Conservation (phyloP, 2,888 invertebrate species). For the Drosophila prolongata region DNA sequence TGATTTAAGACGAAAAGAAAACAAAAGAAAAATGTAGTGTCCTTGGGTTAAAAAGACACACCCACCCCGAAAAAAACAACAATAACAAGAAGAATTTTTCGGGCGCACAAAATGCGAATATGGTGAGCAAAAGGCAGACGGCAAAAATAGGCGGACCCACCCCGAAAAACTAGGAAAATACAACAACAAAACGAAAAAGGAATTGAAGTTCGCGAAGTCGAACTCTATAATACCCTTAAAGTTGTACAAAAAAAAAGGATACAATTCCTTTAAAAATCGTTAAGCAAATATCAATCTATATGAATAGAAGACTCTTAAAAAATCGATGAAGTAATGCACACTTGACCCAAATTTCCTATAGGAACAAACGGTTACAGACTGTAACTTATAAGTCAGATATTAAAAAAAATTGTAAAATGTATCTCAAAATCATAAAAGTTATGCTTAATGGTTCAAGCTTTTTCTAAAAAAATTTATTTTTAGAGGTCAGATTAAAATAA, state of each 20-base stretch:
- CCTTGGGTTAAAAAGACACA: conserved; percentile 56
- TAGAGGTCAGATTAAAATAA: too few species aligned
- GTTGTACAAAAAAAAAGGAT: not conserved
- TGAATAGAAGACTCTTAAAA: too few species aligned
- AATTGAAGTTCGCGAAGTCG: conserved; percentile 42
- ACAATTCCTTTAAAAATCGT: too few species aligned
- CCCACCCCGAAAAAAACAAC: conserved; percentile 35
- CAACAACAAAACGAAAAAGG: conserved; percentile 15
- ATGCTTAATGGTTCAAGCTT: too few species aligned
- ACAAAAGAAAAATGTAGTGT: conserved; percentile 40
- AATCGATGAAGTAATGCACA: too few species aligned
- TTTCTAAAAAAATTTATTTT: too few species aligned
- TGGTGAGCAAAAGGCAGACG: conserved; percentile 46
- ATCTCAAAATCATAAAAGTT: too few species aligned
- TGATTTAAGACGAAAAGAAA: conserved; percentile 9
- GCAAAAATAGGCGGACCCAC: conserved; percentile 50
- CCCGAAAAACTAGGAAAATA: conserved; percentile 40
- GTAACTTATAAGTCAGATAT: too few species aligned
- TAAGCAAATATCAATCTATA: too few species aligned
- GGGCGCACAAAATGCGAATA: conserved; percentile 64
- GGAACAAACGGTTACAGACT: too few species aligned
- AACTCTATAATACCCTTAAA: not conserved
- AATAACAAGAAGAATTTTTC: conserved; percentile 17
- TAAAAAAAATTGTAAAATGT: too few species aligned
- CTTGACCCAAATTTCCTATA: too few species aligned